These are phyloP conservation scores for Turritopsis rubra DNA, from an alignment of 30 jellyfish, hydroid and myxozoan genomes.

Conservation along the genomic window DNA sequence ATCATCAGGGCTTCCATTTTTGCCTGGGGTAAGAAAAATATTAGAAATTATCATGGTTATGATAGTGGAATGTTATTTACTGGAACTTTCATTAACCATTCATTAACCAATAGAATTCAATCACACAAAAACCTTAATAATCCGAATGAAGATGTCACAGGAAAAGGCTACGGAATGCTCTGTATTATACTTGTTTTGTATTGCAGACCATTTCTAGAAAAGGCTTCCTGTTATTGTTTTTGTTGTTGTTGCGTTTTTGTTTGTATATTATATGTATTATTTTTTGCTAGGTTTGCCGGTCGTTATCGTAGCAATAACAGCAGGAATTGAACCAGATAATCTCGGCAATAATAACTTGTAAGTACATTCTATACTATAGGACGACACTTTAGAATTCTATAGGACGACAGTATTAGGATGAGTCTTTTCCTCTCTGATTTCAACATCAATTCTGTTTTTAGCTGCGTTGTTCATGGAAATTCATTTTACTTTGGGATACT, in stretches of 20 bases:
- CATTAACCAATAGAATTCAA: neutral
- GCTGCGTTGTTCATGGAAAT: slow-evolving; percentile 35
- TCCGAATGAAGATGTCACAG: too few relatives aligned
- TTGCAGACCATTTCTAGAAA: too few relatives aligned
- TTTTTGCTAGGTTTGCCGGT: slow-evolving; percentile 25
- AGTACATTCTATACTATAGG: neutral
- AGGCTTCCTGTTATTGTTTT: neutral
- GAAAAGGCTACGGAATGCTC: too few relatives aligned
- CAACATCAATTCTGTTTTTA: neutral
- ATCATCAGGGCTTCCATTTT: slow-evolving; percentile 22
- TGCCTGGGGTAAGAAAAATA: slow-evolving; percentile 90
- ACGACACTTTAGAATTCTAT: too few relatives aligned
- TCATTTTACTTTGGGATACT: slow-evolving; percentile 31
- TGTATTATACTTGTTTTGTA: too few relatives aligned
- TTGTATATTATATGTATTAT: too few relatives aligned
- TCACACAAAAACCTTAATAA: too few relatives aligned
- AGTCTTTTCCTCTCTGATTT: neutral
- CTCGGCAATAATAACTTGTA: slow-evolving; percentile 30
- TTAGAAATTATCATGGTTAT: too few relatives aligned
- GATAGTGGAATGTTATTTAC: too few relatives aligned
- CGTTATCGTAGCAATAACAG: slow-evolving; percentile 28
- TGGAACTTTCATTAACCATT: too few relatives aligned
- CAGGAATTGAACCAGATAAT: slow-evolving; percentile 4
- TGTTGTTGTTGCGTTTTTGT: neutral
- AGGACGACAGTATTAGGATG: too few relatives aligned